phyloP scores from a whole-genome alignment of 2,888 invertebrate genomes.

The Limnephilus lunatus region DNA sequence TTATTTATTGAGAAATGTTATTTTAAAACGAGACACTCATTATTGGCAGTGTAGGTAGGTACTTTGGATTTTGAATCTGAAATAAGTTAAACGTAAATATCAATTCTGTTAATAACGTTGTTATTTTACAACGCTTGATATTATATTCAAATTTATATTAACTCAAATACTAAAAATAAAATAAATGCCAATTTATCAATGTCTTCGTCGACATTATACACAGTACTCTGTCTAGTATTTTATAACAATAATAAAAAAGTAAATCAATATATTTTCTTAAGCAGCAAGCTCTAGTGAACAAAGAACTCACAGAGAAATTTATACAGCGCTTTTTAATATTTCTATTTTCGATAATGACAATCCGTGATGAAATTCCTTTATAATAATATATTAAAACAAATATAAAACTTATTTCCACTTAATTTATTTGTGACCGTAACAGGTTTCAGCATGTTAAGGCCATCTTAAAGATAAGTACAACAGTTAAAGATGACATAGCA shows the following conservation, averaged over 20 bases:
- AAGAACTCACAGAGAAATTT: background rate
- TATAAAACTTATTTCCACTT: too few relatives aligned
- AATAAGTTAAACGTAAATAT: background rate
- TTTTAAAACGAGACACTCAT: background rate
- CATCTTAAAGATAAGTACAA: too few relatives aligned
- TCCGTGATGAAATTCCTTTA: too few relatives aligned
- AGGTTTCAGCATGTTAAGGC: too few relatives aligned
- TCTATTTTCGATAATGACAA: too few relatives aligned
- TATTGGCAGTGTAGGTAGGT: too few relatives aligned
- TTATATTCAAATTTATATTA: background rate
- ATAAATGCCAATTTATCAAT: background rate
- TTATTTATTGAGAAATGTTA: background rate
- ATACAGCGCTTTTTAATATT: background rate
- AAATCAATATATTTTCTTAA: background rate
- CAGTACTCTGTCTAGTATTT: background rate
- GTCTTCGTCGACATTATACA: background rate
- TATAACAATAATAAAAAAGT: background rate
- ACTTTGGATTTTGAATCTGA: background rate
- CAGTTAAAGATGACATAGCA: too few relatives aligned
- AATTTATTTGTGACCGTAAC: too few relatives aligned
- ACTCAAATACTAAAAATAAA: background rate
- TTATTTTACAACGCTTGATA: background rate
- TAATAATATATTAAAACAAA: too few relatives aligned
- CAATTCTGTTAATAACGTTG: background rate
- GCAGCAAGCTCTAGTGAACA: background rate